These are phyloP conservation scores for Xanthia icteritia DNA, from an alignment of 2,888 invertebrate species.

Conservation along the genomic window DNA sequence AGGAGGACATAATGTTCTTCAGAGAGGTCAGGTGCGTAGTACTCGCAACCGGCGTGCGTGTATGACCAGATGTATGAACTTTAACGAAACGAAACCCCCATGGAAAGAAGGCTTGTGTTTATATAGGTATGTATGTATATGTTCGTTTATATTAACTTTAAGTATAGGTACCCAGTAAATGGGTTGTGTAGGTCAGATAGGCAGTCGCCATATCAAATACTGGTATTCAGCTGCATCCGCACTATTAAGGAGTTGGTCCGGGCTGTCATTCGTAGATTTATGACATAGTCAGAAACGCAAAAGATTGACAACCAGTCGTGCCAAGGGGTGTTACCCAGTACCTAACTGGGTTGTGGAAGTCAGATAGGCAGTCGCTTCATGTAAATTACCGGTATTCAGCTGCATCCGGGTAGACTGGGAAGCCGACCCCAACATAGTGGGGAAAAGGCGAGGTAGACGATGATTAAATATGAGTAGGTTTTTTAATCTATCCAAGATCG, in stretches of 20 bases:
- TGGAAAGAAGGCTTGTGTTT: too few species aligned
- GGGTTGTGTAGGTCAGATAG: background rate
- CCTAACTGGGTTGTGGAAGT: background rate
- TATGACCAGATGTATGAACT: too few species aligned
- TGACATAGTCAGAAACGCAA: background rate
- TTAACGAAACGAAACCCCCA: too few species aligned
- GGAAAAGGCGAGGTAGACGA: background rate
- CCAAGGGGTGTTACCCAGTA: background rate
- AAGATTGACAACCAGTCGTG: background rate
- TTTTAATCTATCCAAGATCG: background rate
- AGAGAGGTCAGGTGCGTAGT: too few species aligned
- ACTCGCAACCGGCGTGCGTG: too few species aligned
- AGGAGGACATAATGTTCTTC: too few species aligned
- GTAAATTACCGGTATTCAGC: background rate
- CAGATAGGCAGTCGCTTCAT: background rate
- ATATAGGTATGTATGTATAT: background rate
- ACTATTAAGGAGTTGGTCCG: background rate
- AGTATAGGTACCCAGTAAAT: background rate
- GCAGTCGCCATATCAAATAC: background rate
- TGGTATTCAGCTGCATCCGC: too few species aligned
- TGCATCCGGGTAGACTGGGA: background rate
- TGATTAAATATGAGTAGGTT: background rate
- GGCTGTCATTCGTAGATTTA: background rate
- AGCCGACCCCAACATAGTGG: background rate
- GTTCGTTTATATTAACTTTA: background rate